Evolutionary conservation across 2,797 vertebrate species (phyloP).

Genomic region (Gadopsis bispinosus): DNA sequence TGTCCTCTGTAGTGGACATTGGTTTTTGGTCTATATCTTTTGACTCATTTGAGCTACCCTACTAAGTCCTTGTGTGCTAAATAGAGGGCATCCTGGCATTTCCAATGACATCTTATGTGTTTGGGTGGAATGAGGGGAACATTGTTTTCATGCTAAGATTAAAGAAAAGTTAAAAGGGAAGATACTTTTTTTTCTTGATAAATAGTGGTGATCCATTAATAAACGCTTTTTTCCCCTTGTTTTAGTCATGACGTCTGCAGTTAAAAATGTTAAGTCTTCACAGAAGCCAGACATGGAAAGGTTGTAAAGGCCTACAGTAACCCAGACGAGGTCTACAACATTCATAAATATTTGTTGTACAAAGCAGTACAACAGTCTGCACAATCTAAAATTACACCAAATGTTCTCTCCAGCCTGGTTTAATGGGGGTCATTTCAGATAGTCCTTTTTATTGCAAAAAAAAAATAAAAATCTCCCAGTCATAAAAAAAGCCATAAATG

Average conservation of each 20-base stretch:
- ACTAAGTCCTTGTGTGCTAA: too few relatives aligned
- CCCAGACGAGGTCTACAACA: neutral
- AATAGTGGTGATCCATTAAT: neutral
- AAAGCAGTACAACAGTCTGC: neutral
- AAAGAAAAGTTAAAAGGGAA: too few relatives aligned
- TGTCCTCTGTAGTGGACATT: too few relatives aligned
- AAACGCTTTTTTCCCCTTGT: neutral
- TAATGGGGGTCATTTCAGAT: conserved; percentile 30
- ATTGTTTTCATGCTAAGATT: too few relatives aligned
- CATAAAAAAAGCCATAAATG: conserved; percentile 47
- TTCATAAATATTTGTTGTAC: neutral
- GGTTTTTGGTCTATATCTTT: too few relatives aligned
- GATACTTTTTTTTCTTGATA: too few relatives aligned
- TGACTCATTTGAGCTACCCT: too few relatives aligned
- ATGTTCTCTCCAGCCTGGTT: conserved; percentile 9
- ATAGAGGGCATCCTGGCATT: too few relatives aligned
- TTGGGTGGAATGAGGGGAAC: too few relatives aligned
- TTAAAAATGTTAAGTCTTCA: neutral
- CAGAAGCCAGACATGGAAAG: neutral
- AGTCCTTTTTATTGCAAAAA: neutral
- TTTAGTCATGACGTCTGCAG: neutral
- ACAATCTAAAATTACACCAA: conserved; percentile 20
- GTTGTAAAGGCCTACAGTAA: neutral
- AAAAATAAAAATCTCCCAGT: conserved; percentile 12
- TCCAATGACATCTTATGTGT: too few relatives aligned